Base-by-base conservation (phyloP, 2,888 invertebrate species). In the Macropis europaea region DNA sequence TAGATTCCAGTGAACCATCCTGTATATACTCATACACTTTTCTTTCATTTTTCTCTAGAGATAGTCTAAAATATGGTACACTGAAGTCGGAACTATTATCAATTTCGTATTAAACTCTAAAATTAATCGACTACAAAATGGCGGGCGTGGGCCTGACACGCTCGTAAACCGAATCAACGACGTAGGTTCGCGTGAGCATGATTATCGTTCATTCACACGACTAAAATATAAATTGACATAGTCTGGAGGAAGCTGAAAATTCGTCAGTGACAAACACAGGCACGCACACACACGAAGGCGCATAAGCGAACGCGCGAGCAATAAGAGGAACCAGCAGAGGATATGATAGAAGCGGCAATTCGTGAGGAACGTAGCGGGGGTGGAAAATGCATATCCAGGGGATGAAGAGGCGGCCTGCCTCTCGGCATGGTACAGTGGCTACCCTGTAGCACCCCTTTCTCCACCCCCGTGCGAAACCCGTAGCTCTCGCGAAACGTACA, bases 151-250 rank as follows among this genome's bases (percentile, higher is more conserved):
- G 54, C 59, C 82, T 81, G 78, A 85, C 84, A 79, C 66, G 77
- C 82, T 85, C 84, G 82, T 84, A 85, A 86, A 85, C 77, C 80
- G 82, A 85, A 85, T 86, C 85, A 85, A 86, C 83, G 81, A n/a
- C n/a, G 81, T 73, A 73, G 74, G 60, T 30, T 53, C 56, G 64
- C 66, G 73, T 61, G 61, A 69, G 50, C 53, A 53, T 62, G 63
- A 60, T 63, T 71, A 43, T 57, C 52, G 79, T 77, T 73, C 77
- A 66, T 66, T 48, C 61, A 57, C 71, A 56, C 68, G 56, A 38
- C 56, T 30, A 47, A 53, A 70, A 53, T 67, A 45, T 71, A 63
- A 63, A 45, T 57, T 42, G 50, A 57, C 59, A 47, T 34, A n/a
- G 6, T 5, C 19, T 15, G 32, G 19, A 32, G 48, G 38, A 67